Base-by-base conservation (phyloP, 2,888 invertebrate species). In the Monoplex corrugatus region DNA sequence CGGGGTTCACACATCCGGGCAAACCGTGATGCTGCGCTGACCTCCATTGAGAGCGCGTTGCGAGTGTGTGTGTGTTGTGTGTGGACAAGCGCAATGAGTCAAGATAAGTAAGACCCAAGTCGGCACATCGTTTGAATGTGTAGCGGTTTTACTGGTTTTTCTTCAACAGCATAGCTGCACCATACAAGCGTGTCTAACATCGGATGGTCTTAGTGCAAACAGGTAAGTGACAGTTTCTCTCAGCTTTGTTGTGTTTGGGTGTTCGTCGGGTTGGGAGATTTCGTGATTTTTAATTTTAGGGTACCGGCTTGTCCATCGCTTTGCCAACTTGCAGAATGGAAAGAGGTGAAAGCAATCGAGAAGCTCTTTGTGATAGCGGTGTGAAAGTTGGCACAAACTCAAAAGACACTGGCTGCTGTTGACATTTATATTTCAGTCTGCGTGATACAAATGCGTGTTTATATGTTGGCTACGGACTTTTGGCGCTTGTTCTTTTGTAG, bases 1-100 rank as follows among this genome's bases (percentile, higher is more conserved):
- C 45, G 84, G 23, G 50, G 84, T 43, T 84, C 84, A 50, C 32
- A 28, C 84, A 84, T 84, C 84, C 84, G 84, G 84, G 84, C 84
- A 50, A 84, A 50, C 45, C 23, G 84, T 13, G 84, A 23, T 43
- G 82, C 82, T 82, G 82, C 50, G 50, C 83, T 83, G 83, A 83
- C 84, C 84, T 50, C 50, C 50, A 50, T 50, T 84, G 45, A 50
- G 10, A 45, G 84, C 45, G 45, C 84, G 50, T 35, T 83, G 83
- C 83, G 10, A 83, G 44, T 35, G 84, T 40, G 63, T 63, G 72
- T 72, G 72, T 72, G 35, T 72, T 72, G 72, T 32, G 72, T 68
- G 8, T 68, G 72, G 84, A 32, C 45, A 50, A 72, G 72, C 72
- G 72, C 72, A 2, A 72, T 72, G 72, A 72, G 32, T 40, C 84